Evolutionary conservation across 2,113 vertebrate genomes (phyloP).

Genomic region (Girardinichthys multiradiatus): DNA sequence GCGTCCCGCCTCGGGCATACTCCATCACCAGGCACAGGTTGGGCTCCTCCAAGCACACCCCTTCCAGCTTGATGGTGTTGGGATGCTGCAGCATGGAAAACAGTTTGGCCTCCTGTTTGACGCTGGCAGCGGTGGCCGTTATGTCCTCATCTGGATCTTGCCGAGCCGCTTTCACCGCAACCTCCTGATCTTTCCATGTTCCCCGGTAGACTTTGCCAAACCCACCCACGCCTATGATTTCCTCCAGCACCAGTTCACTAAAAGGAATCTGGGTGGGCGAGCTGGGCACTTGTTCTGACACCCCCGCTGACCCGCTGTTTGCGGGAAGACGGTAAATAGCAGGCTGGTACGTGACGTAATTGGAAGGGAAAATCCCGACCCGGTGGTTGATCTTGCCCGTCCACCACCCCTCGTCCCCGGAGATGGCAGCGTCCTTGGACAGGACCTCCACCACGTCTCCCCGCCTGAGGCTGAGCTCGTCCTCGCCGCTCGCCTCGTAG

Average conservation of each 20-base stretch:
- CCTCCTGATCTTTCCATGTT: slow-evolving; percentile 89
- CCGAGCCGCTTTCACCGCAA: slow-evolving; percentile 93
- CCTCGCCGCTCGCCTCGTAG: slow-evolving; percentile 88
- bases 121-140: slow-evolving; percentile 87
- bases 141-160: slow-evolving; percentile 94
- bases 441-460: slow-evolving; percentile 89
- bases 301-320: slow-evolving; percentile 53
- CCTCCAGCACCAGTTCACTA: slow-evolving; percentile 86
- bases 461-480: slow-evolving; percentile 87
- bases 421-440: slow-evolving; percentile 88
- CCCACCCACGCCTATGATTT: slow-evolving; percentile 94
- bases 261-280: slow-evolving; percentile 87
- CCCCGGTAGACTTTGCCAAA: slow-evolving; percentile 95
- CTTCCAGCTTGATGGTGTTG: slow-evolving; percentile 91
- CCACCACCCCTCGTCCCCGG: slow-evolving; percentile 92
- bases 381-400: slow-evolving; percentile 87
- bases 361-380: slow-evolving; percentile 89
- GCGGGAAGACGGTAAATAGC: slow-evolving; percentile 73
- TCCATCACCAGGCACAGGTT: slow-evolving; percentile 96
- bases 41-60: slow-evolving; percentile 90
- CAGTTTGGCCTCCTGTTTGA: slow-evolving; percentile 90
- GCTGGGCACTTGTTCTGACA: slow-evolving; percentile 67
- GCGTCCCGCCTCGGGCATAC: slow-evolving; percentile 91
- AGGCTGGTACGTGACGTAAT: slow-evolving; percentile 86
- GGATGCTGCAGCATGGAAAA: slow-evolving; percentile 92